Evolutionary conservation across 2,113 vertebrate genomes (phyloP), one percentile per base, ranked within the genome.

Genomic region (Artemisiospiza belli): DNA sequence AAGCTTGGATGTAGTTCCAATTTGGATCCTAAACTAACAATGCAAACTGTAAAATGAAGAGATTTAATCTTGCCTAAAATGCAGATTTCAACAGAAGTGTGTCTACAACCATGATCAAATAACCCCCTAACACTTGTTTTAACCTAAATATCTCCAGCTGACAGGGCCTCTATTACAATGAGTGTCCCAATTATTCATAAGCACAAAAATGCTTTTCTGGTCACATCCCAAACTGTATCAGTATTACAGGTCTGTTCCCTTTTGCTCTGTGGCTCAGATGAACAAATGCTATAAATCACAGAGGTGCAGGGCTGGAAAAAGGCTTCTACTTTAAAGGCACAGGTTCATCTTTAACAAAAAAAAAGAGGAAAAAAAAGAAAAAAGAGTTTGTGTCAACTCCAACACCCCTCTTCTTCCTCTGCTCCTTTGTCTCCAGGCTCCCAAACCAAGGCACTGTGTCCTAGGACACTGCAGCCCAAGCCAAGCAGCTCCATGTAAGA

Each of bases 21-120:
- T 77, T 55, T 93, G 67, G 52, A 89, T 81, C 64, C 47, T 59
- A 55, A 95, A 86, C 47, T 84, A 87, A 92, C 87, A 94, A 78
- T 58, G 76, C 41, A 88, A 94, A 82, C 86, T 77, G 85, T 70
- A 95, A 93, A 86, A 75, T 28, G 10, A 86, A 91, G 55, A 62
- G 39, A 90, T 72, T 86, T 74, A 39, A 74, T 70, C 51, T 69
- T 52, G n/a, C 44, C 64, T 90, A 83, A 95, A 85, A 79, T 25
- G 25, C 39, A 70, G 35, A 83, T 70, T 94, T 95, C 67, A 80
- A 70, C 49, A 92, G 25, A 88, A 74, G 9, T 2, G 1, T 24
- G 24, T n/a, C 72, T 89, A 46, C 35, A 92, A 72, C 17, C 1
- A 0, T 5, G 33, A 83, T 67, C 55, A 96, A 93, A 72, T 41